Evolutionary conservation across 1,140 invertebrate genomes (phyloP).

Genomic region (Brachionus angularis): DNA sequence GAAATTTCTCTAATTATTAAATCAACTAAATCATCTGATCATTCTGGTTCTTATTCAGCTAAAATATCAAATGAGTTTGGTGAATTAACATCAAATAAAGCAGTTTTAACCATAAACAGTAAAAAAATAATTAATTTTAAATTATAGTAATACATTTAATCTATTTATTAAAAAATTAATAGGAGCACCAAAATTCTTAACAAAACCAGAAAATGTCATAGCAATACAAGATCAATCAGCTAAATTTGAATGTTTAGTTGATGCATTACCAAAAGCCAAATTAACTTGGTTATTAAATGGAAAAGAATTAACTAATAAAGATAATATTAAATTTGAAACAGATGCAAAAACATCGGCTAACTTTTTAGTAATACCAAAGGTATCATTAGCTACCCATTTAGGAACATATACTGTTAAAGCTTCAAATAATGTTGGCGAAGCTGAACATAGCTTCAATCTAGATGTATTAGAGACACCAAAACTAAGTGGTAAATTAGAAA

Average conservation of each 20-base stretch:
- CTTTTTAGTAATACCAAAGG: constrained; percentile 50
- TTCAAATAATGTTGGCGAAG: neutral
- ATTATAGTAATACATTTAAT: too few relatives aligned
- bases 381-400: neutral
- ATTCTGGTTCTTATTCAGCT: neutral
- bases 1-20: constrained; percentile 42
- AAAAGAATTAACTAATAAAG: constrained; percentile 59
- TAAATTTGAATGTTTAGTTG: constrained; percentile 80
- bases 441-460: neutral
- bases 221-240: neutral
- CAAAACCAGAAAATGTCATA: neutral
- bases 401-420: constrained; percentile 46
- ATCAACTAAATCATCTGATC: neutral
- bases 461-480: constrained; percentile 3
- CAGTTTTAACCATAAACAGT: constrained; percentile 16
- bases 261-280: constrained; percentile 79
- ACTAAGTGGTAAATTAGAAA: constrained; percentile 24
- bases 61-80: too few relatives aligned
- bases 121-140: too few relatives aligned
- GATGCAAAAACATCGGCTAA: neutral
- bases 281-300: constrained; percentile 84
- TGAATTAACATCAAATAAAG: neutral
- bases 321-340: neutral
- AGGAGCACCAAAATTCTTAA: neutral
- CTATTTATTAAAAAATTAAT: too few relatives aligned